Percentiles rank a stretch among this genome's conserved stretches.
These are phyloP conservation scores for Dryobota labecula DNA, from an alignment of 2,888 invertebrate species.

Conservation along the genomic window DNA sequence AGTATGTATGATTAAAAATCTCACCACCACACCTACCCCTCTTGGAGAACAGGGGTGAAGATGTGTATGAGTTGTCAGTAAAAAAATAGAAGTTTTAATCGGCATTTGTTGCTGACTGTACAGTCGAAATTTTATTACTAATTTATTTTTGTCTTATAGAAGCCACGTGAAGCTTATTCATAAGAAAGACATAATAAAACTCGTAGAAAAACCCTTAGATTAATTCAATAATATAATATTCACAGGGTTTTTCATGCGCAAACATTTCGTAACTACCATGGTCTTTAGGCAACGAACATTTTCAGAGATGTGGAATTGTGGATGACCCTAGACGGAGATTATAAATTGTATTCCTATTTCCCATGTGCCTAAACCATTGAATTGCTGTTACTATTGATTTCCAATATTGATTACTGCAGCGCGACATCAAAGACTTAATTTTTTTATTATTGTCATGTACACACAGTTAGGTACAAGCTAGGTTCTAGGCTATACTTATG, in stretches of 20 bases:
- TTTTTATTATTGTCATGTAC: neutral
- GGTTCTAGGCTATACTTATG: neutral
- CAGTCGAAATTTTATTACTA: neutral
- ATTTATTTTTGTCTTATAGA: neutral
- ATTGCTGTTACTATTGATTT: neutral
- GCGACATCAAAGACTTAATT: neutral
- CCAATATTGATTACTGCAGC: slow-evolving; percentile 16
- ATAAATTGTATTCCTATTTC: neutral
- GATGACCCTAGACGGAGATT: neutral
- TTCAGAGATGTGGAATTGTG: neutral
- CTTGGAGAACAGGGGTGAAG: neutral
- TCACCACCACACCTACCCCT: neutral
- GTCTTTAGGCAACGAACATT: neutral
- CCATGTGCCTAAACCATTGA: neutral
- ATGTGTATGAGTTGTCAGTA: neutral
- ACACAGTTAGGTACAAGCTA: too few species aligned
- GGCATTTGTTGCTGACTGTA: slow-evolving; percentile 15
- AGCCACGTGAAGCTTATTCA: slow-evolving; percentile 4
- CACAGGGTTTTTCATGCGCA: too few species aligned
- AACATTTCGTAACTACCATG: neutral
- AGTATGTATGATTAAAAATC: neutral
- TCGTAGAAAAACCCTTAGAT: slow-evolving; percentile 12
- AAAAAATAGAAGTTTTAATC: neutral
- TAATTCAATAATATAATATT: neutral
- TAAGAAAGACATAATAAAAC: neutral